Evolutionary conservation across 1,140 invertebrate species (phyloP).

Genomic region (Bombus sibiricus): DNA sequence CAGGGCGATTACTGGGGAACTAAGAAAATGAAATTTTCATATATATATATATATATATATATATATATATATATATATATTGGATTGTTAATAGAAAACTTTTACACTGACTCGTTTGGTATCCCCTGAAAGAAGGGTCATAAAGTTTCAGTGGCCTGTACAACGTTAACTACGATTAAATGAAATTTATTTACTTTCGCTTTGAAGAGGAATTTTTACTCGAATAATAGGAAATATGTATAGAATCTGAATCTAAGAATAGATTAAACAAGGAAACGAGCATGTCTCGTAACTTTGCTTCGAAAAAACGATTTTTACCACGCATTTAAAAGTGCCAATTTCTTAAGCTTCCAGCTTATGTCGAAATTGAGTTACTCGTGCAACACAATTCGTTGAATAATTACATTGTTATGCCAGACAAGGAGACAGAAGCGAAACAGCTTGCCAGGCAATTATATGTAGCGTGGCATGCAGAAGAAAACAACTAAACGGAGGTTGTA

Average conservation of each 20-base stretch:
- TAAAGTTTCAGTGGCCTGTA: neutral
- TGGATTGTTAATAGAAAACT: neutral
- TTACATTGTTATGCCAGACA: constrained; percentile 13
- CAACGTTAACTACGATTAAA: neutral
- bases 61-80: too few species aligned
- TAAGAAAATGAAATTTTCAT: too few species aligned
- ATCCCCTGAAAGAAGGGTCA: neutral
- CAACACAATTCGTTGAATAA: neutral
- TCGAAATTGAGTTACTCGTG: neutral
- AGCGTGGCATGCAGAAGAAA: constrained; percentile 23
- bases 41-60: too few species aligned
- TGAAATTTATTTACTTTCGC: neutral
- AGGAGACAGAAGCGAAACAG: neutral
- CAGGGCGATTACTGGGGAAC: too few species aligned
- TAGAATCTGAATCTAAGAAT: neutral
- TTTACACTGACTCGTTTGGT: neutral
- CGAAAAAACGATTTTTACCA: neutral
- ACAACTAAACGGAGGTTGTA: constrained; percentile 27
- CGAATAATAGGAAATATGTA: neutral
- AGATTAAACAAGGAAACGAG: neutral
- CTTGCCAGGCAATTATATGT: constrained; percentile 22
- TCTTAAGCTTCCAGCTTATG: neutral
- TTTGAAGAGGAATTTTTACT: too few species aligned
- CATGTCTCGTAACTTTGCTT: too few species aligned
- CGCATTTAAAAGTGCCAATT: neutral